Percentiles rank a stretch among this genome's conserved stretches.
These are phyloP conservation scores for Florisuga fusca DNA, from an alignment of 2,797 vertebrate genomes.

Conservation along the genomic window DNA sequence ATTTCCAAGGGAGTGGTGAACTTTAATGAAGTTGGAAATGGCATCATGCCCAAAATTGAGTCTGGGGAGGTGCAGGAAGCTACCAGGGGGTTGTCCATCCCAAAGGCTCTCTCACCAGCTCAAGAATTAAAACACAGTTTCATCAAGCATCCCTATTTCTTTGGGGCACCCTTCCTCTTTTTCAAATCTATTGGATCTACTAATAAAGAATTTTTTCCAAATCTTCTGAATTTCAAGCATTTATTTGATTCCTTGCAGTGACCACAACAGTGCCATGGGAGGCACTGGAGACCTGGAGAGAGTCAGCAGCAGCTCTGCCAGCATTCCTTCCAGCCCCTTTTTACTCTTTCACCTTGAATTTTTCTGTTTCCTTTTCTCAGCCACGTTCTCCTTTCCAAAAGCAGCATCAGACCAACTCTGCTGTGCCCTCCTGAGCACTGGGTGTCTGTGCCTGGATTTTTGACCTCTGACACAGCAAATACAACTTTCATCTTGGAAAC, in stretches of 20 bases:
- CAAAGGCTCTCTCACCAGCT: not conserved
- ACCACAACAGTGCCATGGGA: not conserved
- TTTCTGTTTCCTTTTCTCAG: not conserved
- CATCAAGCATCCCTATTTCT: not conserved
- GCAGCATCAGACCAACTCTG: not conserved
- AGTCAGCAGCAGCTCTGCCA: not conserved
- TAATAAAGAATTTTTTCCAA: not conserved
- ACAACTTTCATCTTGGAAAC: conserved; percentile 46
- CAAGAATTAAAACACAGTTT: not conserved
- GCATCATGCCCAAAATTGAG: not conserved
- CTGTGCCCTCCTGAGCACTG: not conserved
- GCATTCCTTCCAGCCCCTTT: not conserved
- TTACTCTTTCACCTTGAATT: fast-evolving
- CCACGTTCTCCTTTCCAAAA: not conserved
- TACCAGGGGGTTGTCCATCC: not conserved
- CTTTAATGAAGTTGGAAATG: conserved; percentile 50
- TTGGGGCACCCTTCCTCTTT: not conserved
- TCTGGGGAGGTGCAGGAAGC: not conserved
- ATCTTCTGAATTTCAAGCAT: not conserved
- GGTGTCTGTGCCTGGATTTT: not conserved
- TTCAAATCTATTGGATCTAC: not conserved
- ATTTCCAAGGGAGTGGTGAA: conserved; percentile 67
- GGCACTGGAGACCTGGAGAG: no score
- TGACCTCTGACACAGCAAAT: conserved; percentile 47
- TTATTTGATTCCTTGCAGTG: not conserved